phyloP scores from a whole-genome alignment of 1,140 invertebrate genomes.

The Drosophila pandora region DNA sequence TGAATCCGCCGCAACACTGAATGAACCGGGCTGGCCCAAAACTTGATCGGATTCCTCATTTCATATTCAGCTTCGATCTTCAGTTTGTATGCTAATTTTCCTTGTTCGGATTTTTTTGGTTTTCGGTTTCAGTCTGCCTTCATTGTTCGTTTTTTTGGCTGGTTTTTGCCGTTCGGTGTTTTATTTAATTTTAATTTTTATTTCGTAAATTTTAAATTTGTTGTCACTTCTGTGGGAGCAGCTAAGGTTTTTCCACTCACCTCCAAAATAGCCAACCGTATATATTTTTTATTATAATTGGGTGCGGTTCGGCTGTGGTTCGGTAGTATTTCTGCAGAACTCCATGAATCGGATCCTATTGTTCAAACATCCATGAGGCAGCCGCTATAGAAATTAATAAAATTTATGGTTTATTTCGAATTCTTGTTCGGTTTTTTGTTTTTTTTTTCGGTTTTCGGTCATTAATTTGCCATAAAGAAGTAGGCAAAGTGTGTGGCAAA shows the following conservation, averaged over 20 bases:
- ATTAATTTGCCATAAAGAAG: conserved; percentile 77
- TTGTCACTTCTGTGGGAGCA: conserved; percentile 80
- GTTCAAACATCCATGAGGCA: conserved; percentile 49
- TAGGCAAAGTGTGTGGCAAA: conserved; percentile 64
- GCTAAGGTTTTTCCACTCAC: conserved; percentile 62
- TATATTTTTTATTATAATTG: conserved; percentile 71
- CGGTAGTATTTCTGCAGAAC: conserved; percentile 70
- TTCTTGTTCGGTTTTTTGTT: conserved; percentile 52
- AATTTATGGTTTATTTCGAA: conserved; percentile 79
- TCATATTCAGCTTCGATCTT: conserved; percentile 62
- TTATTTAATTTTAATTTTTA: conserved; percentile 83
- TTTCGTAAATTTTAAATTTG: conserved; percentile 81
- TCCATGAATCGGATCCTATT: conserved; percentile 69
- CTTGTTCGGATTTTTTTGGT: conserved; percentile 26
- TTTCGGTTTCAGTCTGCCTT: conserved; percentile 33
- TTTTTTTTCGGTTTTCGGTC: too few species aligned
- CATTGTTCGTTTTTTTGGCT: conserved; percentile 37
- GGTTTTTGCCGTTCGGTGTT: conserved; percentile 46
- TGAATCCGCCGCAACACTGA: conserved; percentile 63
- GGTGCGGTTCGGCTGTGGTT: conserved; percentile 58
- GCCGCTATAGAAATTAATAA: conserved; percentile 72
- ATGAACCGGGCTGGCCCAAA: conserved; percentile 63
- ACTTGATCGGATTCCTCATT: conserved; percentile 54
- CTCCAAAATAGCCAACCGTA: background rate
- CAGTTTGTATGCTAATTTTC: conserved; percentile 73